These are phyloP conservation scores for Petaurus breviceps DNA, from an alignment of 2,113 vertebrate genomes.

Conservation along the genomic window DNA sequence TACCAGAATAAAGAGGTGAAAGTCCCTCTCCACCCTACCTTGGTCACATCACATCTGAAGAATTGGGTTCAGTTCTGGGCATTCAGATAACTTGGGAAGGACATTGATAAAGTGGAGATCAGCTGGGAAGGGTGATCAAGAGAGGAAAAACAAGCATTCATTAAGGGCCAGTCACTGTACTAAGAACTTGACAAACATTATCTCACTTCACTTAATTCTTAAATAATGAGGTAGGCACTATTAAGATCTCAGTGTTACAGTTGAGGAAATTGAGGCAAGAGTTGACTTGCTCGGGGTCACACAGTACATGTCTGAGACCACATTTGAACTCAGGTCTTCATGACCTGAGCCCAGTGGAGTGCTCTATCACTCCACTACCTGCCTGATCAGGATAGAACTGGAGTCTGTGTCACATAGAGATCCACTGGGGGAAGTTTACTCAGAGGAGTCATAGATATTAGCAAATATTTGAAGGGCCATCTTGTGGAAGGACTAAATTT, in stretches of 20 bases:
- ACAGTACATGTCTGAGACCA: not conserved
- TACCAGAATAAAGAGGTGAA: no score
- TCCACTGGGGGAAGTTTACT: not conserved
- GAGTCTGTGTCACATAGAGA: not conserved
- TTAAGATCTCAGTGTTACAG: not conserved
- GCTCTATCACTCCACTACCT: not conserved
- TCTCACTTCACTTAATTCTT: not conserved
- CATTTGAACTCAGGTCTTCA: not conserved
- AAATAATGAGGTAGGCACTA: not conserved
- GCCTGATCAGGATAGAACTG: not conserved
- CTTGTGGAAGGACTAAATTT: not conserved
- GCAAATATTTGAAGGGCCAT: not conserved
- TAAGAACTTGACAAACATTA: not conserved
- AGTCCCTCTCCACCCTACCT: not conserved
- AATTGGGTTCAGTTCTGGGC: not conserved
- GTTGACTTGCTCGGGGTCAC: not conserved
- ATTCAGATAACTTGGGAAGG: not conserved
- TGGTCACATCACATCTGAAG: not conserved
- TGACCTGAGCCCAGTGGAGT: not conserved
- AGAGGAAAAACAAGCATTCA: not conserved
- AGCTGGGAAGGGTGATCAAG: not conserved
- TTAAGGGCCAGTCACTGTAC: not conserved
- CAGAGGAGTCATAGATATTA: not conserved
- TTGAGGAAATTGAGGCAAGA: not conserved
- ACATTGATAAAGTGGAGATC: not conserved